These are phyloP conservation scores for Chlorocebus sabaeus DNA, from an alignment of 2,113 vertebrate species.

Conservation along the genomic window DNA sequence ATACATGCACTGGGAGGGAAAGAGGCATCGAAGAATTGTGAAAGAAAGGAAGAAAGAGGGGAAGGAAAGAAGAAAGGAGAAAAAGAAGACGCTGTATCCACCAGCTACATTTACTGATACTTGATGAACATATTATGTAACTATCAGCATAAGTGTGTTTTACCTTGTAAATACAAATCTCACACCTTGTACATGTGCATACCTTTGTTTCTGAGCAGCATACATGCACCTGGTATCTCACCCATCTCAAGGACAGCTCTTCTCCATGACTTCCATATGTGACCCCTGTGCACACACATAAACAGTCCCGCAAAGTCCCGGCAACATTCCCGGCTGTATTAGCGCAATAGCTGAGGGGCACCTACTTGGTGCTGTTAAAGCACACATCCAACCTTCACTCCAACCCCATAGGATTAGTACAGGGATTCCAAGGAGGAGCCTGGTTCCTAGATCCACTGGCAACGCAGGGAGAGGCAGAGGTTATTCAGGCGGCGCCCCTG, in stretches of 20 bases:
- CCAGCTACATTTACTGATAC: not conserved
- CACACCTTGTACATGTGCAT: not conserved
- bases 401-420: not conserved
- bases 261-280: not conserved
- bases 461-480: not conserved
- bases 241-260: not conserved
- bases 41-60: not conserved
- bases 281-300: not conserved
- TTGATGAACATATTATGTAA: not conserved
- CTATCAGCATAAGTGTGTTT: not conserved
- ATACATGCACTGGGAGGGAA: not conserved
- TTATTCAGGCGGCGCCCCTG: not conserved
- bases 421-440: not conserved
- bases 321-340: not conserved
- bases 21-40: not conserved
- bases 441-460: not conserved
- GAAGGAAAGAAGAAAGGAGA: not conserved
- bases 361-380: not conserved
- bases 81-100: not conserved
- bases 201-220: slow-evolving; percentile 14
- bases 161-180: not conserved
- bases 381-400: not conserved
- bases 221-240: not conserved
- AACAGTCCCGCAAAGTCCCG: not conserved
- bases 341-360: not conserved